A percentile compares a stretch with the other conserved stretches of the same genome.
Conservation (phyloP, 2,888 invertebrate genomes). For the Nomada fabriciana region DNA sequence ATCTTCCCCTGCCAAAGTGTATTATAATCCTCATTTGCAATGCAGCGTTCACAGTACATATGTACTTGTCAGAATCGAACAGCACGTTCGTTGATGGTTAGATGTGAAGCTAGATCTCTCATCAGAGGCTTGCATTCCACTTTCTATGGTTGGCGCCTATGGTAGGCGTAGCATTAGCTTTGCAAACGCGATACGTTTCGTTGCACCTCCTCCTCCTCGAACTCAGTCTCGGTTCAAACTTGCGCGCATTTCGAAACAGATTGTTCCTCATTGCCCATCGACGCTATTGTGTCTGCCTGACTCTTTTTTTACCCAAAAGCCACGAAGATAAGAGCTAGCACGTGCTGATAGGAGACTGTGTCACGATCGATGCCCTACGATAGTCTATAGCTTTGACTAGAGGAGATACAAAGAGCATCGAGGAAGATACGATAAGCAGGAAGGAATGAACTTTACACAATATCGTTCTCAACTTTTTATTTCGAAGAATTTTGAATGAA, state of each 20-base stretch:
- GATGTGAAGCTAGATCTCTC: conserved; percentile 53
- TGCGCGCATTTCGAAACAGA: conserved; percentile 35
- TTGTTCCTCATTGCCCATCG: conserved; percentile 6
- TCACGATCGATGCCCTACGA: not conserved
- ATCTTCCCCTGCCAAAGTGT: too few relatives aligned
- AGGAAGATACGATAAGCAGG: not conserved
- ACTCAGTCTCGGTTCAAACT: not conserved
- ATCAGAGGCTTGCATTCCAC: conserved; percentile 69
- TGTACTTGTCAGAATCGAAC: conserved; percentile 9
- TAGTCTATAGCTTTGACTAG: not conserved
- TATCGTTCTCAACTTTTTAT: too few relatives aligned
- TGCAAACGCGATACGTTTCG: conserved; percentile 60
- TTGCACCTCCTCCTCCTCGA: conserved; percentile 16
- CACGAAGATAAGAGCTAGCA: conserved; percentile 14
- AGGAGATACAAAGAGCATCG: not conserved
- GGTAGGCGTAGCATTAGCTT: conserved; percentile 68
- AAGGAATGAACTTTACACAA: too few relatives aligned
- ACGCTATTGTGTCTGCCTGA: conserved; percentile 21
- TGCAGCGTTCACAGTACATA: too few relatives aligned
- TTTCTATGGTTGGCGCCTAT: conserved; percentile 67
- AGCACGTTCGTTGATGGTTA: conserved; percentile 35
- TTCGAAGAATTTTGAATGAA: too few relatives aligned
- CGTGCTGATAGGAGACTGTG: not conserved
- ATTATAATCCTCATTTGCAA: too few relatives aligned
- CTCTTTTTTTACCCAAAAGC: not conserved